Base-by-base conservation (phyloP, 2,888 invertebrate species). In the Microctonus hyperodae region DNA sequence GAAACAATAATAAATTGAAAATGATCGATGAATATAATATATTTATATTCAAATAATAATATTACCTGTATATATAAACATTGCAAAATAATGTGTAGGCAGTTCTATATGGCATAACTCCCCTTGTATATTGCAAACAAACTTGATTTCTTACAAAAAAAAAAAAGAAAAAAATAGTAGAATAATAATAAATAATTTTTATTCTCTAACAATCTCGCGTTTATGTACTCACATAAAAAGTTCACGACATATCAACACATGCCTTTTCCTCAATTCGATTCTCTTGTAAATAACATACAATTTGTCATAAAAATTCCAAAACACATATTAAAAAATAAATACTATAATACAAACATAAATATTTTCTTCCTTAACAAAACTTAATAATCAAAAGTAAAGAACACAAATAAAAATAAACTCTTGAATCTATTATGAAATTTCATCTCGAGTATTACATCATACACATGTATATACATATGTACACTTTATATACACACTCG, bases 21-120 rank as follows among this genome's bases (percentile, higher is more conserved):
- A 5, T 40, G 40, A 40, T 40, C 40, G n/a, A 40, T 40, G 40
- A 40, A 40, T 16, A 16, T n/a, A n/a, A n/a, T n/a, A 40, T n/a
- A 40, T 11, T n/a, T 2, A 40, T 13, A 40, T 40, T n/a, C 40
- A 40, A n/a, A 40, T 11, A 11, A 4, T 4, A n/a, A 40, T 13
- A 10, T 13, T n/a, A 11, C n/a, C 7, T 2, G 11, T 40, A 11
- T 35, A 10, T 5, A 40, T 40, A 51, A 33, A 55, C 50, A 61
- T 72, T 72, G 72, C 72, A 69, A 72, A 72, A 72, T 57, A 40
- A 65, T 64, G 65, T 67, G 69, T 69, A 69, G 72, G 72, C 58
- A 64, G 70, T 35, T 65, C 35, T 9, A 40, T 40, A n/a, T 71
- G 69, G 65, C 70, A 71, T 69, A 71, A 67, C 61, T 70, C 64